A percentile compares a stretch with the other conserved stretches of the same genome.
phyloP scores from a whole-genome alignment of 2,113 vertebrate genomes.

The Forbesichthys agassizii region DNA sequence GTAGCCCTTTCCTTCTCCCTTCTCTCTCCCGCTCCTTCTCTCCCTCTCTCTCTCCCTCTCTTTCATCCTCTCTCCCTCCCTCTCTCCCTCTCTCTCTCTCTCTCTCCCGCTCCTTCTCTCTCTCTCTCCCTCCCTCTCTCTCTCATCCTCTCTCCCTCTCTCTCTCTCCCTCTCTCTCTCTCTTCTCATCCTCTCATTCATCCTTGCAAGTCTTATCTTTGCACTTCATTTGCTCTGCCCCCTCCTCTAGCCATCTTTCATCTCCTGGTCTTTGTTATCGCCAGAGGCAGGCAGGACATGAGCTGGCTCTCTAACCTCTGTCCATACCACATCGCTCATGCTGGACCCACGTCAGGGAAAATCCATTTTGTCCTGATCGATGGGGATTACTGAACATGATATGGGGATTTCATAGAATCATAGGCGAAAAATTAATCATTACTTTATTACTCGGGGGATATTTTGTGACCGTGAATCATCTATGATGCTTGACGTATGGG shows the following conservation, averaged over 20 bases:
- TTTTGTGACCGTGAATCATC: no score
- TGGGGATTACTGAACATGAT: conserved; percentile 38
- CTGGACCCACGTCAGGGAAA: conserved; percentile 38
- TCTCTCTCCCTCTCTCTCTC: conserved; percentile 6
- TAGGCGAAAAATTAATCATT: conserved; percentile 39
- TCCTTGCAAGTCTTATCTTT: conserved; percentile 58
- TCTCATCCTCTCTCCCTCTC: conserved; percentile 1
- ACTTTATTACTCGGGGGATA: conserved; percentile 37
- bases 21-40: conserved; percentile 12
- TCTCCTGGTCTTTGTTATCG: conserved; percentile 56
- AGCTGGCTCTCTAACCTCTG: conserved; percentile 29
- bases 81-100: background rate
- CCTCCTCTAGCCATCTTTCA: conserved; percentile 42
- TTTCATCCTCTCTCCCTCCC: conserved; percentile 2
- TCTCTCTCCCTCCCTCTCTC: conserved; percentile 25
- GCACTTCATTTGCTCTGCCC: conserved; percentile 43
- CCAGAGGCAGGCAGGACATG: conserved; percentile 45
- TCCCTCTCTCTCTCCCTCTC: conserved; percentile 14
- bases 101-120: conserved; percentile 13
- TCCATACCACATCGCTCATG: conserved; percentile 35
- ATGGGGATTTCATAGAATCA: conserved; percentile 29
- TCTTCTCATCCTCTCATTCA: conserved; percentile 30
- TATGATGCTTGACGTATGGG: background rate
- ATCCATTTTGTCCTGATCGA: conserved; percentile 45
- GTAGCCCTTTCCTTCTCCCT: background rate